These are phyloP conservation scores for Zaprionus gabonicus DNA, from an alignment of 1,140 invertebrate species.

Conservation along the genomic window DNA sequence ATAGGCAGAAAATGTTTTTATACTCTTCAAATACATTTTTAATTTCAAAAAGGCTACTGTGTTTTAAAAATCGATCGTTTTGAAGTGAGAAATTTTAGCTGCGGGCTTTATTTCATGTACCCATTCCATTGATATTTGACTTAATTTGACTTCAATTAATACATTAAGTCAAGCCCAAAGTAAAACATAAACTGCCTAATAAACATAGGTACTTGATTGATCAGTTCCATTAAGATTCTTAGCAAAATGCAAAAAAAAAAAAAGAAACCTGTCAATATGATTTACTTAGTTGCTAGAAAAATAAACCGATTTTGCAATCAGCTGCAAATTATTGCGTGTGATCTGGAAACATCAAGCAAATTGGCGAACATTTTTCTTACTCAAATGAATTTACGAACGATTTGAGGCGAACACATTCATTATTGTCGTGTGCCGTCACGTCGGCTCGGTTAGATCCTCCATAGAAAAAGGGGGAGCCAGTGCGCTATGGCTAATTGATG, in stretches of 20 bases:
- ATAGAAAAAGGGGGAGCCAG: background rate
- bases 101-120: too few relatives aligned
- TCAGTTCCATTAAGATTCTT: constrained; percentile 20
- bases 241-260: background rate
- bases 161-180: background rate
- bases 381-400: constrained; percentile 4
- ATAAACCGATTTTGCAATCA: constrained; percentile 18
- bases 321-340: constrained; percentile 6
- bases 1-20: too few relatives aligned
- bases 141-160: background rate
- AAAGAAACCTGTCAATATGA: constrained; percentile 9
- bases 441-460: constrained; percentile 22
- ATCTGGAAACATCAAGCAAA: constrained; percentile 12
- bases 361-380: constrained; percentile 4
- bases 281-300: constrained; percentile 11
- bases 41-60: too few relatives aligned
- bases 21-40: too few relatives aligned
- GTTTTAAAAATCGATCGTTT: too few relatives aligned
- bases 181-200: background rate
- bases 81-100: too few relatives aligned
- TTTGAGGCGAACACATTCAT: background rate
- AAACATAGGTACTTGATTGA: constrained; percentile 6
- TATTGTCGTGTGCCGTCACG: constrained; percentile 29
- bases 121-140: background rate
- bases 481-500: constrained; percentile 32